Conservation (phyloP, 2,113 vertebrate species). For the Cavia porcellus region DNA sequence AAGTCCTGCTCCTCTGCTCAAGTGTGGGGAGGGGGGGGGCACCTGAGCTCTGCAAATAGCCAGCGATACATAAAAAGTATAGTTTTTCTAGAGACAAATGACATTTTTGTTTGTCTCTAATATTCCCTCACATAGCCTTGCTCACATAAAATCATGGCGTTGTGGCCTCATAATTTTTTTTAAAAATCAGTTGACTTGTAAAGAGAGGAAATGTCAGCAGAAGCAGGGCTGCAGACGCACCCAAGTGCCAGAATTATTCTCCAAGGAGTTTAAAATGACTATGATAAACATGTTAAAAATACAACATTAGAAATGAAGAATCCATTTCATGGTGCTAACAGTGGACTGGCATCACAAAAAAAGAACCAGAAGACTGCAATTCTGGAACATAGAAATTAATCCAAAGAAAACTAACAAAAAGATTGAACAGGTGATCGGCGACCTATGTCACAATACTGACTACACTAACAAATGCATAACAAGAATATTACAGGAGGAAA, state of each 20-base stretch:
- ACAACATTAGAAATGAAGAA: constrained; percentile 29
- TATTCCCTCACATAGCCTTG: neutral
- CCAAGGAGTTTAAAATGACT: neutral
- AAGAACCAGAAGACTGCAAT: neutral
- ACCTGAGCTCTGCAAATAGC: neutral
- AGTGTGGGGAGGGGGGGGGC: too few species aligned
- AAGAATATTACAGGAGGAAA: neutral
- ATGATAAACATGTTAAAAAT: neutral
- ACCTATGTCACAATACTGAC: neutral
- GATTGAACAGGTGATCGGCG: neutral
- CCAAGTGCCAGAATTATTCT: neutral
- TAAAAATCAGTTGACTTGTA: neutral
- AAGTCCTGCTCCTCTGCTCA: neutral
- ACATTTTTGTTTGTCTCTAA: neutral
- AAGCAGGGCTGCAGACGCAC: neutral
- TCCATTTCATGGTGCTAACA: neutral
- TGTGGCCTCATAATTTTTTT: neutral
- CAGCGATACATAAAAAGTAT: neutral
- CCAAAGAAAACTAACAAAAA: neutral
- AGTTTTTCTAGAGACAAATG: neutral
- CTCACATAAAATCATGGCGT: neutral
- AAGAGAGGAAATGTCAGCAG: neutral
- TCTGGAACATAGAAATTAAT: neutral
- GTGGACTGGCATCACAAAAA: neutral
- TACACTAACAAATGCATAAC: neutral